These are phyloP conservation scores for Rhodinocichla rosea DNA, from an alignment of 2,113 vertebrate species.

Conservation along the genomic window DNA sequence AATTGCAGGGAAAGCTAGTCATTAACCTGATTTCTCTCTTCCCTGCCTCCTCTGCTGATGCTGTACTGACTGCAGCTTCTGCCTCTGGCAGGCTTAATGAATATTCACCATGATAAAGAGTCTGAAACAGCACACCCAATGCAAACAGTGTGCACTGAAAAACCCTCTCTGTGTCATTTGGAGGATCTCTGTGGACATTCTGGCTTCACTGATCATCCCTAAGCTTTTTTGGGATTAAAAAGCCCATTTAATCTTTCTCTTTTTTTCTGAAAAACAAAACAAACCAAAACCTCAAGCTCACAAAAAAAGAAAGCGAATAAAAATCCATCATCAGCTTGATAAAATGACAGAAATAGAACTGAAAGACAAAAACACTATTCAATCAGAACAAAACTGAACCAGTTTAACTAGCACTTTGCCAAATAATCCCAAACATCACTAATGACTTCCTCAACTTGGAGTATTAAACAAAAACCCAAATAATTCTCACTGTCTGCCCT, in stretches of 20 bases:
- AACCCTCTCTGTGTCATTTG: neutral
- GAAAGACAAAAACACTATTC: neutral
- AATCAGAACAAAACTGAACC: neutral
- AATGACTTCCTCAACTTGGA: neutral
- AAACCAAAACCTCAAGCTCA: neutral
- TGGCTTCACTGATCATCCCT: slow-evolving; percentile 25
- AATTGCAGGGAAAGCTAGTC: slow-evolving; percentile 32
- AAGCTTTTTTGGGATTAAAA: slow-evolving; percentile 60
- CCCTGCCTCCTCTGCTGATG: neutral
- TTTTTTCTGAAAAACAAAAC: neutral
- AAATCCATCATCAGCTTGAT: neutral
- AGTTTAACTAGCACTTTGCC: neutral
- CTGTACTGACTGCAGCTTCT: slow-evolving; percentile 33
- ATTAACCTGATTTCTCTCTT: slow-evolving; percentile 62
- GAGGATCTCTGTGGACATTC: neutral
- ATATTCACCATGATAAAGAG: slow-evolving; percentile 43
- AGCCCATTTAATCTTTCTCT: neutral
- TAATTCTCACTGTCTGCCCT: neutral
- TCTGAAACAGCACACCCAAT: slow-evolving; percentile 15
- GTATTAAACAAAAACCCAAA: neutral
- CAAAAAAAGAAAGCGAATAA: neutral
- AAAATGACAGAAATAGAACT: neutral
- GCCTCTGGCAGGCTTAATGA: slow-evolving; percentile 57
- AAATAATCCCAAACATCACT: neutral
- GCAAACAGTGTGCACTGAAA: neutral